phyloP scores from a whole-genome alignment of 2,113 vertebrate genomes.

The Typhlomys cinereus region DNA sequence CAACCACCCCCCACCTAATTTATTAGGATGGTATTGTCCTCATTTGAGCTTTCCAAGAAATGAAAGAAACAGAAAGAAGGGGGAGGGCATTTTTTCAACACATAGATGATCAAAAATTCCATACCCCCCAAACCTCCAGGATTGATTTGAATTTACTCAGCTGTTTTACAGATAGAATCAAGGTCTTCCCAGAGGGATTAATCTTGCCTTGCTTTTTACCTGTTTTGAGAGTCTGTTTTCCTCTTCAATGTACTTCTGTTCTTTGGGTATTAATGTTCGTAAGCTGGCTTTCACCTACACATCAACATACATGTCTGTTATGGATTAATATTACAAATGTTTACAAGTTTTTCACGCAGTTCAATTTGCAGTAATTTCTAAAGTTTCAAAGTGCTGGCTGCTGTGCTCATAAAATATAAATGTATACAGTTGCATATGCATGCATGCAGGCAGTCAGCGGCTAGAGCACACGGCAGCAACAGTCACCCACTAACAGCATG shows the following conservation, averaged over 20 bases:
- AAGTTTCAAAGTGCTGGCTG: conserved; percentile 78
- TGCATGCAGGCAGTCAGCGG: conserved; percentile 59
- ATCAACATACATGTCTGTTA: conserved; percentile 82
- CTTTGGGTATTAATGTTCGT: conserved; percentile 95
- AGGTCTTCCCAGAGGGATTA: conserved; percentile 79
- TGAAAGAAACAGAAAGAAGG: conserved; percentile 34
- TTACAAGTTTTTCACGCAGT: conserved; percentile 71
- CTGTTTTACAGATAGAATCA: conserved; percentile 71
- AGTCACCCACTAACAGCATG: conserved; percentile 69
- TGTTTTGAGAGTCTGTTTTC: conserved; percentile 98
- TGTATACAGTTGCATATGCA: conserved; percentile 70
- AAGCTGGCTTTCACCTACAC: conserved; percentile 96
- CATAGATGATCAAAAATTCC: conserved; percentile 57
- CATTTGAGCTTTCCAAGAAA: conserved; percentile 69
- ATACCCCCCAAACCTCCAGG: conserved; percentile 48
- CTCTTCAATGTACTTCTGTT: conserved; percentile 99
- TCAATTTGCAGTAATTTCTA: conserved; percentile 73
- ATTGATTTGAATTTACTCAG: conserved; percentile 76
- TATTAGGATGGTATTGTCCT: conserved; percentile 70
- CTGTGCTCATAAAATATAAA: conserved; percentile 70
- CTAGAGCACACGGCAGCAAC: neutral
- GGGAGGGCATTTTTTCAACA: conserved; percentile 55
- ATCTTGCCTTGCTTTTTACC: conserved; percentile 89
- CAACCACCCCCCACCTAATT: conserved; percentile 60
- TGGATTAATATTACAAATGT: conserved; percentile 65